Conservation (phyloP, 37 sponge, comb jelly and placozoan genomes). For the Oscarella lobularis region DNA sequence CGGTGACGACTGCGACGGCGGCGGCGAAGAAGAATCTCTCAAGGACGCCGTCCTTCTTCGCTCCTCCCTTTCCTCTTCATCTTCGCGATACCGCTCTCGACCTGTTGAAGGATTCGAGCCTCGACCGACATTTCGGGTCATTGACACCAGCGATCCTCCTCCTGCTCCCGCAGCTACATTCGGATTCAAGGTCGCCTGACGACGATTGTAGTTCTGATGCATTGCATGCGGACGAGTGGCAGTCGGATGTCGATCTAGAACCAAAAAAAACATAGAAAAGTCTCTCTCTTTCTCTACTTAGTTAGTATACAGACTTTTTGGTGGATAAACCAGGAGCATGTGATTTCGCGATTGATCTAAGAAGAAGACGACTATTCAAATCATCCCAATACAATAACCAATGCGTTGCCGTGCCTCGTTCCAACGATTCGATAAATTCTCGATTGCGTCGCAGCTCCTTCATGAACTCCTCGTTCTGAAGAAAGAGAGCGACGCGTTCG, state of each 20-base stretch:
- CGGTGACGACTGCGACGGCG: not conserved
- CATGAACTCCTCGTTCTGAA: conserved; percentile 6
- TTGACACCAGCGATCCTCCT: not conserved
- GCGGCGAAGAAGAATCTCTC: too few relatives aligned
- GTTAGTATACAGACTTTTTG: not conserved
- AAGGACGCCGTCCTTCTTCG: too few relatives aligned
- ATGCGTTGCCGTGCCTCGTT: too few relatives aligned
- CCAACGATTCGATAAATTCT: not conserved
- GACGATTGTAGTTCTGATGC: not conserved
- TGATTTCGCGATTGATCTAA: not conserved
- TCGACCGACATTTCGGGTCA: not conserved
- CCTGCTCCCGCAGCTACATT: not conserved
- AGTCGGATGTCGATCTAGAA: conserved; percentile 1
- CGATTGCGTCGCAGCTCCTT: conserved; percentile 1
- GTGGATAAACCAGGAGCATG: conserved; percentile 1
- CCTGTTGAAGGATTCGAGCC: too few relatives aligned
- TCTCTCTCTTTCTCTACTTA: too few relatives aligned
- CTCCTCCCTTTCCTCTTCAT: not conserved
- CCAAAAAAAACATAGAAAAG: not conserved
- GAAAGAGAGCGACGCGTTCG: not conserved
- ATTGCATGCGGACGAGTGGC: not conserved
- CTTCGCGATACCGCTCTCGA: not conserved
- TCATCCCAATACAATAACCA: too few relatives aligned
- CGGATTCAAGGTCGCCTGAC: not conserved
- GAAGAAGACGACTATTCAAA: not conserved